Base-by-base conservation (phyloP, 2,113 vertebrate species). In the Elgaria multicarinata region DNA sequence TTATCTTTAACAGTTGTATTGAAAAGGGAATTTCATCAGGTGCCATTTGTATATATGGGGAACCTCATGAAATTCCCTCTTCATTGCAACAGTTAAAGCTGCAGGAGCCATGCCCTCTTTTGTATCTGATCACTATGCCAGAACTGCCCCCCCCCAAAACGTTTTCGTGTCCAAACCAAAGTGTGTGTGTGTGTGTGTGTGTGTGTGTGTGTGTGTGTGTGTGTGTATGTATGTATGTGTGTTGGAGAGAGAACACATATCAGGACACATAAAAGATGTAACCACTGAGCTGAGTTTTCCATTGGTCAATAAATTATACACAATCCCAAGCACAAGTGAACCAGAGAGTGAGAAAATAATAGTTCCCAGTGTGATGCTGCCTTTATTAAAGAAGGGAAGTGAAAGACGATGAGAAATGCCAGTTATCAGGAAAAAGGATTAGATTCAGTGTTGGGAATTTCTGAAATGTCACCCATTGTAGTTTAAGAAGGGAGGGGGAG, bases 351-450 rank as follows among this genome's bases (percentile, higher is more conserved):
- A 88, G 39, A 74, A 71, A 82, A n/a, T 66, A 88, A 58, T 18
- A 33, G 26, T 82, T 72, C 46, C 26, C 53, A 79, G 67, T 62
- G 39, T 80, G 83, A 80, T 53, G 22, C 46, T 71, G 50, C 83
- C 31, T 71, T 86, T 86, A 86, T 87, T 92, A 91, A 95, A 95
- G 36, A 75, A 92, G 9, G 1, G 91, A 94, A 95, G 85, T 71
- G 3, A 90, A 93, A 89, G 20, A 76, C 3, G 77, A 89, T 92
- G 87, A 92, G 0, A 88, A 93, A 88, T 93, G 77, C 2, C 12
- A 83, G 20, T 92, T 93, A 92, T 92, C 74, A 92, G 86, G 90
- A 67, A 85, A 95, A 87, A 1, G 18, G 12, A 90, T 94, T 93
- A 93, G 22, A 94, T 78, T 94, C 5, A 81, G 39, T 74, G 36